Evolutionary conservation across 2,888 invertebrate genomes (phyloP), one percentile per base, ranked within the genome.

Genomic region (Metellina segmentata): DNA sequence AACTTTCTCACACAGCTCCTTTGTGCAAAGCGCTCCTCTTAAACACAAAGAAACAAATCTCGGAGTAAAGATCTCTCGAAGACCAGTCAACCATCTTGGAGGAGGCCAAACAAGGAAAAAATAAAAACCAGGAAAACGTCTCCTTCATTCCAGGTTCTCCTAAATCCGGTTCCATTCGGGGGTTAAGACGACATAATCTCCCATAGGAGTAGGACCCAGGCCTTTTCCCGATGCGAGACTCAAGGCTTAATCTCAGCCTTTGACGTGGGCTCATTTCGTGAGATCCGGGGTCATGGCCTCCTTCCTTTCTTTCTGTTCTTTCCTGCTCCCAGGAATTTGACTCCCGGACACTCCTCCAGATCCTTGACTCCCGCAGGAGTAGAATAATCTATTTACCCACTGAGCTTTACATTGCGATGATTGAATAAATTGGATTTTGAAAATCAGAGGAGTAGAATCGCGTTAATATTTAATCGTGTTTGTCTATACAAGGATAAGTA

Each of bases 151-250:
- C 86, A 16, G 78, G 70, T 78, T 71, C 87, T 83, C 49, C 87
- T 19, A 87, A 87, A 87, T 87, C 87, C 87, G 53, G 87, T 72
- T 87, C 87, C 72, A 69, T 49, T 87, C 79, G n/a, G 85, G 87
- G 87, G 79, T 87, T 87, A 87, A 87, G 87, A 87, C 87, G 87
- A 87, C 87, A 81, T 81, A 87, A 87, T 87, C 87, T 87, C 72
- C 81, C 81, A 20, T 20, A 48, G 81, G 74, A 87, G n/a, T 53
- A 53, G 78, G 53, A 70, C 52, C 86, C 78, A n/a, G 81, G 87
- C 72, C 72, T 87, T 78, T 86, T n/a, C 53, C 69, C 11, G 52
- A 69, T 71, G 77, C 49, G 77, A 61, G 61, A 20, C 52, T 61
- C 81, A 81, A 48, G 11, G 82, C 74, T 72, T 74, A 72, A 74